Evolutionary conservation across 2,797 vertebrate genomes (phyloP).

Genomic region (Anas acuta): DNA sequence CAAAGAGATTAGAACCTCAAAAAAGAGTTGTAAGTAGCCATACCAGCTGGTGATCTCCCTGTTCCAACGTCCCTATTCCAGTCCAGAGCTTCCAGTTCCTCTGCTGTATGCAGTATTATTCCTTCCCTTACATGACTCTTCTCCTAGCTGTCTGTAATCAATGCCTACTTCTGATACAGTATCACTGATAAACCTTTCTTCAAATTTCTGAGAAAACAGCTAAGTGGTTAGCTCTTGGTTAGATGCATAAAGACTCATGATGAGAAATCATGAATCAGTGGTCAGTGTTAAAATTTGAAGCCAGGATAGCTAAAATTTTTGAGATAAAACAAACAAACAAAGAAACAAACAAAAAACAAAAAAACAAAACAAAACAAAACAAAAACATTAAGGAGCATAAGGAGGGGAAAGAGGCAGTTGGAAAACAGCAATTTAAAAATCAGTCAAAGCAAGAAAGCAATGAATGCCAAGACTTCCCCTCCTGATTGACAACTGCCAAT

Average conservation of each 20-base stretch:
- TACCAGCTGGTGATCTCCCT: not conserved
- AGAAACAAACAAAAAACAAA: too few species aligned
- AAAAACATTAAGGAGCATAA: not conserved
- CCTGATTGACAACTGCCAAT: fast-evolving
- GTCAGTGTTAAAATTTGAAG: not conserved
- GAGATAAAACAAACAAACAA: not conserved
- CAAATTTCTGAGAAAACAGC: not conserved
- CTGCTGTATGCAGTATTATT: not conserved
- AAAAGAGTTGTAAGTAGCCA: not conserved
- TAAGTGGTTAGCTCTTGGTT: not conserved
- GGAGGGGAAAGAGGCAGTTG: not conserved
- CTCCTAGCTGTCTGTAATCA: not conserved
- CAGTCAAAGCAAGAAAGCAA: not conserved
- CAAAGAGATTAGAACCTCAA: not conserved
- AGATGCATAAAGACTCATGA: not conserved
- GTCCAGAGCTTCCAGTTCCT: not conserved
- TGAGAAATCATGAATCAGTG: not conserved
- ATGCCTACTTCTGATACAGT: not conserved
- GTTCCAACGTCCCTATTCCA: not conserved
- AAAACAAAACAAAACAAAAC: not conserved
- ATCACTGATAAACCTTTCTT: not conserved
- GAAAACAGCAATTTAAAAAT: not conserved
- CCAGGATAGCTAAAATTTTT: not conserved
- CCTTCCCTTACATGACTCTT: not conserved
- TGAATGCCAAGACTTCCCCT: not conserved